Conservation (phyloP, 2,797 vertebrate species). For the Smutsia gigantea region DNA sequence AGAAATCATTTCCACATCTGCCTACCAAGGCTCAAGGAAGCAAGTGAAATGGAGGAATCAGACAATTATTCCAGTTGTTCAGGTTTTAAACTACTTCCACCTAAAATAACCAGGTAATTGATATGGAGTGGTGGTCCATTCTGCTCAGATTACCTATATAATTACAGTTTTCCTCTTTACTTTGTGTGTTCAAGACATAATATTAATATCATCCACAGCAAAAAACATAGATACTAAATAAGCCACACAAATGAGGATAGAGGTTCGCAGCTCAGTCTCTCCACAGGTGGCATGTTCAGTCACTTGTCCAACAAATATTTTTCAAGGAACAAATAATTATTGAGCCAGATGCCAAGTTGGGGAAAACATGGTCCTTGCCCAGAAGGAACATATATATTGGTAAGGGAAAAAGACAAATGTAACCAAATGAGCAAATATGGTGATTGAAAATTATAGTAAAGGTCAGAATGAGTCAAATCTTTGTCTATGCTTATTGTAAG, state of each 20-base stretch:
- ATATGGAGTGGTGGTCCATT: conserved; percentile 33
- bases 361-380: neutral
- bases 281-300: neutral
- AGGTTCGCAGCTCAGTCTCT: neutral
- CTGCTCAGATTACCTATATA: neutral
- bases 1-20: neutral
- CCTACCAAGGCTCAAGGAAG: neutral
- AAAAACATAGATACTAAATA: conserved; percentile 10
- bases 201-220: neutral
- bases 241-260: neutral
- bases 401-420: neutral
- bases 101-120: conserved; percentile 51
- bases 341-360: neutral
- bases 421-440: neutral
- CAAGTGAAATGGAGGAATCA: neutral
- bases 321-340: neutral
- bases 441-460: neutral
- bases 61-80: conserved; percentile 28
- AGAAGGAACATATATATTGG: neutral
- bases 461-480: neutral
- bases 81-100: conserved; percentile 33
- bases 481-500: neutral
- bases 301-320: neutral
- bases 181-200: conserved; percentile 21
- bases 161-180: neutral